Evolutionary conservation across 2,797 vertebrate genomes (phyloP), one percentile per base, ranked within the genome.

Genomic region (Argya squamiceps): DNA sequence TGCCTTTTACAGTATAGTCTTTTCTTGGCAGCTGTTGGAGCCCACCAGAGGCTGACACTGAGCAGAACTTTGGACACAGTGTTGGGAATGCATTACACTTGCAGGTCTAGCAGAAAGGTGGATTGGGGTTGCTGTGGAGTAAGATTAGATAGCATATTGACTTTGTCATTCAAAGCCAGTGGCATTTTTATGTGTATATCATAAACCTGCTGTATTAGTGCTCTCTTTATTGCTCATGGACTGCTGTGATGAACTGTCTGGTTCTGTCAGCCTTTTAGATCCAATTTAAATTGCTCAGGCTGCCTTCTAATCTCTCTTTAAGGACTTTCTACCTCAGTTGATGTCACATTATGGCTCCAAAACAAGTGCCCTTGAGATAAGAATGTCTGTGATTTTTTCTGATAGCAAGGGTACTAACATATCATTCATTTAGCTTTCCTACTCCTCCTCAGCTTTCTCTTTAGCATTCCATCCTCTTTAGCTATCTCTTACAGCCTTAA

Each of bases 271-370:
- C 64, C 67, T 87, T 90, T 79, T 55, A 87, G 46, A 94, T 81
- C 39, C 30, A 26, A 81, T 79, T 89, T 92, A 89, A 92, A 91
- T 93, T 86, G 67, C 47, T 86, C 24, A 4, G 59, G 55, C 50
- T 92, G 41, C 63, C 73, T 65, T 82, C 58, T 91, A 75, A 89
- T 92, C 58, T 68, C 46, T 87, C 92, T 88, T 78, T 84, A 94
- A 94, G 63, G 65, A 73, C 62, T 58, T 93, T 91, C 55, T 43
- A 29, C 70, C 36, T 86, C 34, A 3, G 1, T 76, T 95, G 88
- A 64, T 86, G 74, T 87, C 63, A 69, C 50, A 55, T 78, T 75
- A 81, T 37, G 43, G 32, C 67, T 96, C 56, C 70, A 82, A 81
- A 91, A 64, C 46, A 82, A 92, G 52, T 81, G 20, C 49, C 50